phyloP scores from a whole-genome alignment of 1,140 invertebrate genomes.

The Drosophila triauraria region DNA sequence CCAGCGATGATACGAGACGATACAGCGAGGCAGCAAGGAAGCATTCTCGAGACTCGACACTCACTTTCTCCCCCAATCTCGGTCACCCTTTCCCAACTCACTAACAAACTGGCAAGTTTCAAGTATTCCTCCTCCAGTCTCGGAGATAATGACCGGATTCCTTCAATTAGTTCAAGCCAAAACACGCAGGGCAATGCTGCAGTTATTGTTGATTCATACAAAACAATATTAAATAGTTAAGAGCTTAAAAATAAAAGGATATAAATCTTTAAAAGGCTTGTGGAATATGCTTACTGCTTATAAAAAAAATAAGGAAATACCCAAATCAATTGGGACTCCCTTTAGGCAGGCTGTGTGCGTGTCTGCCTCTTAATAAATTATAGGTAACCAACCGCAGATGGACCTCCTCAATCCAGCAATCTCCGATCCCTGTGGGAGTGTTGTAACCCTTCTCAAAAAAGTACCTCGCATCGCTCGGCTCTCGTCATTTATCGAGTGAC shows the following conservation, averaged over 20 bases:
- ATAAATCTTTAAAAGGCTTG: neutral
- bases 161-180: conserved; percentile 64
- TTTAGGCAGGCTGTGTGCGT: neutral
- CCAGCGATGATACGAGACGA: conserved; percentile 45
- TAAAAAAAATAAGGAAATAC: neutral
- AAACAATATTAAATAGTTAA: neutral
- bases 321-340: conserved; percentile 26
- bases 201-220: neutral
- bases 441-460: conserved; percentile 8
- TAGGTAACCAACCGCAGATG: conserved; percentile 2
- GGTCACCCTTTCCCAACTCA: neutral
- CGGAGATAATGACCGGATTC: conserved; percentile 68
- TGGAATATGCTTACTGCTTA: neutral
- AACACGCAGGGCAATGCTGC: conserved; percentile 15
- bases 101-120: conserved; percentile 64
- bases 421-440: neutral
- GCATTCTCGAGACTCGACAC: conserved; percentile 24
- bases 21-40: conserved; percentile 37
- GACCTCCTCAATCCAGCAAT: neutral
- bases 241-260: neutral
- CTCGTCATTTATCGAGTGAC: conserved; percentile 31
- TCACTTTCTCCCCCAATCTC: neutral
- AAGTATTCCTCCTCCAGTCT: conserved; percentile 49
- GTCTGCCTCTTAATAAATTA: conserved; percentile 32
- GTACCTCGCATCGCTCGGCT: neutral